Percentiles rank a stretch among this genome's conserved stretches.
phyloP scores from a whole-genome alignment of 2,888 invertebrate genomes.

The Nephrotoma guestfalica region DNA sequence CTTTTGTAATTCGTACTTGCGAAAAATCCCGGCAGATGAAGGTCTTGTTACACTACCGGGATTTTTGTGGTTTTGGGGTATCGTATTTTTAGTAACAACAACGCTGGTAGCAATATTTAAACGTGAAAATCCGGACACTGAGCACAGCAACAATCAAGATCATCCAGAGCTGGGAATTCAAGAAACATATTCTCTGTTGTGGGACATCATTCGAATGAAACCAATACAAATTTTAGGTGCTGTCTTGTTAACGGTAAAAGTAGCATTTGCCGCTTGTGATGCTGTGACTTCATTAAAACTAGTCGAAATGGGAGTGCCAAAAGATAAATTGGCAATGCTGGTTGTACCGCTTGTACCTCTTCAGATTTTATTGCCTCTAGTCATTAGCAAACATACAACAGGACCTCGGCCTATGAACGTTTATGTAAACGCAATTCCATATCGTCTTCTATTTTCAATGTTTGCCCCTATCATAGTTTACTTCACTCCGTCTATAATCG shows the following conservation, averaged over 20 bases:
- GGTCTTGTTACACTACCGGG: conserved; percentile 63
- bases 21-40: conserved; percentile 49
- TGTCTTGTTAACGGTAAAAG: conserved; percentile 83
- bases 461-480: conserved; percentile 74
- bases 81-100: conserved; percentile 79
- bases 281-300: conserved; percentile 88
- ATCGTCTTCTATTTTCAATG: conserved; percentile 71
- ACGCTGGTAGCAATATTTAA: conserved; percentile 83
- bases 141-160: conserved; percentile 23
- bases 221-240: conserved; percentile 63
- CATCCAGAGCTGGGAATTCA: conserved; percentile 34
- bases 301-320: conserved; percentile 90
- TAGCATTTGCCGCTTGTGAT: conserved; percentile 89
- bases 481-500: conserved; percentile 61
- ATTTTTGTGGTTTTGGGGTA: conserved; percentile 91
- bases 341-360: conserved; percentile 89
- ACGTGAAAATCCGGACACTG: conserved; percentile 43
- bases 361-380: conserved; percentile 81
- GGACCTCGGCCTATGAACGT: conserved; percentile 82
- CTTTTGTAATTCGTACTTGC: conserved; percentile 88
- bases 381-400: conserved; percentile 58
- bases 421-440: conserved; percentile 78
- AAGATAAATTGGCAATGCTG: conserved; percentile 84
- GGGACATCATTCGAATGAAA: conserved; percentile 68
- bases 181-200: conserved; percentile 69